Conservation (phyloP, 2,888 invertebrate genomes). For the Xylocampa areola region DNA sequence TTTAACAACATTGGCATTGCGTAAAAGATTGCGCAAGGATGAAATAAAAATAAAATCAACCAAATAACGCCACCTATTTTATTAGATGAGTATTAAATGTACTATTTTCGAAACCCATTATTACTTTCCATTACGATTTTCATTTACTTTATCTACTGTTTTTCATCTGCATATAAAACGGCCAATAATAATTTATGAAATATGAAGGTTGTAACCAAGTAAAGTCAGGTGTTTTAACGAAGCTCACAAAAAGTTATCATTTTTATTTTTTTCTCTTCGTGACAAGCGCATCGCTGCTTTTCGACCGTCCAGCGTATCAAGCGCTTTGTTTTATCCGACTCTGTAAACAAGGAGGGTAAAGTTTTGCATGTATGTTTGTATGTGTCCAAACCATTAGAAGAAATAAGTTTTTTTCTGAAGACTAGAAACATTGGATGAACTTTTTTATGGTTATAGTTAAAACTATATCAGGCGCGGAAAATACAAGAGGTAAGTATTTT, state of each 20-base stretch:
- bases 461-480: too few species aligned
- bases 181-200: not conserved
- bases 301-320: constrained; percentile 18
- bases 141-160: not conserved
- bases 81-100: not conserved
- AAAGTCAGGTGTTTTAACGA: constrained; percentile 50
- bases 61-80: constrained; percentile 12
- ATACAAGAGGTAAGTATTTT: too few species aligned
- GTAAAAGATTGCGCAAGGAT: not conserved
- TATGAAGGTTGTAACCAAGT: constrained; percentile 2
- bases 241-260: constrained; percentile 30
- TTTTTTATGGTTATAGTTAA: too few species aligned
- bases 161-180: too few species aligned
- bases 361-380: not conserved
- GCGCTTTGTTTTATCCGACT: constrained; percentile 38
- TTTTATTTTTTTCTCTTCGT: constrained; percentile 42
- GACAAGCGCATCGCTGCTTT: constrained; percentile 51
- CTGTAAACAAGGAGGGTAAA: not conserved
- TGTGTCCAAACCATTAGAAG: too few species aligned
- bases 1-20: too few species aligned
- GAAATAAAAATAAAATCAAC: not conserved
- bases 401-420: too few species aligned
- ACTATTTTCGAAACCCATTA: not conserved
- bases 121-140: not conserved
- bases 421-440: too few species aligned